phyloP scores from a whole-genome alignment of 2,797 vertebrate species.

The Rachycentron canadum region DNA sequence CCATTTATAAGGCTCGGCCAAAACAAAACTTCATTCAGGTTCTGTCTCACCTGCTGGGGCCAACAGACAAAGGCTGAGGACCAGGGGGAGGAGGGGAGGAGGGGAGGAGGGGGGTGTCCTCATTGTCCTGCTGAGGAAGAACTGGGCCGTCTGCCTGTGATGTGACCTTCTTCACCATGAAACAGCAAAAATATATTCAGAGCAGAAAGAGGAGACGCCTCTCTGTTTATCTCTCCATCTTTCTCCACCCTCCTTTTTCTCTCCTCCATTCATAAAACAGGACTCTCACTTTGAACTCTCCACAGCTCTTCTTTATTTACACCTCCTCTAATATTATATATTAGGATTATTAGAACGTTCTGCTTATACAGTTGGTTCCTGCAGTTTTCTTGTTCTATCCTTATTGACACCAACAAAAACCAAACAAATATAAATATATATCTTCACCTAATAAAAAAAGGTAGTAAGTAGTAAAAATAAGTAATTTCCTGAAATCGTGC shows the following conservation, averaged over 20 bases:
- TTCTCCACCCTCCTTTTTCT: constrained; percentile 39
- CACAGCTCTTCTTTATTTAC: neutral
- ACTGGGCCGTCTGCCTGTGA: constrained; percentile 52
- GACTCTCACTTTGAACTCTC: neutral
- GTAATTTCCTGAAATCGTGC: too few relatives aligned
- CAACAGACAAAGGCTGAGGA: constrained; percentile 62
- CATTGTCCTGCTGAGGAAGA: constrained; percentile 64
- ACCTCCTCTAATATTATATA: neutral
- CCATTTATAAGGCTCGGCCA: constrained; percentile 77
- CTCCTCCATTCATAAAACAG: neutral
- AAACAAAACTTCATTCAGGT: constrained; percentile 62
- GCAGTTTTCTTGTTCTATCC: too few relatives aligned
- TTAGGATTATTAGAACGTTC: too few relatives aligned
- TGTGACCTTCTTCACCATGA: constrained; percentile 65
- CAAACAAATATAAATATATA: neutral
- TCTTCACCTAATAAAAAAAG: too few relatives aligned
- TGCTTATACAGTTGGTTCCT: neutral
- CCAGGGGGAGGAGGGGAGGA: neutral
- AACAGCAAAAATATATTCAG: constrained; percentile 35
- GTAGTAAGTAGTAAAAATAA: too few relatives aligned
- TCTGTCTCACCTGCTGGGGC: constrained; percentile 38
- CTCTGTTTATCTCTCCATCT: constrained; percentile 52
- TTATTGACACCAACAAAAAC: too few relatives aligned
- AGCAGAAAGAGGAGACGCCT: constrained; percentile 58
- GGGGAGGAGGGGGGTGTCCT: constrained; percentile 23